phyloP scores from a whole-genome alignment of 2,888 invertebrate species.

The Cryptus armator region DNA sequence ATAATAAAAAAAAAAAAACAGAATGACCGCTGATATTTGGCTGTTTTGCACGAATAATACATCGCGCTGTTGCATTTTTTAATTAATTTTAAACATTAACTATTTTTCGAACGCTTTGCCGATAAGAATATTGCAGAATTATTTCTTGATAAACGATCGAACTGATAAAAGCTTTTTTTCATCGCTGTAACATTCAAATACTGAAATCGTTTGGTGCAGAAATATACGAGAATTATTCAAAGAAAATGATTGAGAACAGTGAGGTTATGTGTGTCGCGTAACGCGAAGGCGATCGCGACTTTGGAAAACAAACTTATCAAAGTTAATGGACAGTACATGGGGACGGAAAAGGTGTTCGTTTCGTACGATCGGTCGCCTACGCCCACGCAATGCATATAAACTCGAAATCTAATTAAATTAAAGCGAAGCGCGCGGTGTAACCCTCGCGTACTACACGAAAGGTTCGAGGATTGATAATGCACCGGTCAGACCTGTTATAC shows the following conservation, averaged over 20 bases:
- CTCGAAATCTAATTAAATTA: constrained; percentile 59
- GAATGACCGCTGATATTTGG: background rate
- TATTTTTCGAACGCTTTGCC: background rate
- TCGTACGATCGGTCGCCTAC: constrained; percentile 16
- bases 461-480: constrained; percentile 58
- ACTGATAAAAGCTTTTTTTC: background rate
- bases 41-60: too few species aligned
- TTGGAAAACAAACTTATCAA: constrained; percentile 42
- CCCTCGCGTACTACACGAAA: constrained; percentile 40
- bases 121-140: background rate
- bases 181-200: constrained; percentile 12
- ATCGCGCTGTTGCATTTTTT: too few species aligned
- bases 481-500: constrained; percentile 62
- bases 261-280: constrained; percentile 6
- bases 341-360: constrained; percentile 23
- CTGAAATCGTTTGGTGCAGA: constrained; percentile 6
- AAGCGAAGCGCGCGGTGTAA: constrained; percentile 51
- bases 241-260: constrained; percentile 31
- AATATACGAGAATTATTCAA: constrained; percentile 1
- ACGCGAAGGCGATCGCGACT: constrained; percentile 27
- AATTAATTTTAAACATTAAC: background rate
- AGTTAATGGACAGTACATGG: background rate
- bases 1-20: background rate
- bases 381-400: constrained; percentile 51
- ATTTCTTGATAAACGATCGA: background rate